phyloP scores from a whole-genome alignment of 2,797 vertebrate genomes.

The Bovichtus variegatus region DNA sequence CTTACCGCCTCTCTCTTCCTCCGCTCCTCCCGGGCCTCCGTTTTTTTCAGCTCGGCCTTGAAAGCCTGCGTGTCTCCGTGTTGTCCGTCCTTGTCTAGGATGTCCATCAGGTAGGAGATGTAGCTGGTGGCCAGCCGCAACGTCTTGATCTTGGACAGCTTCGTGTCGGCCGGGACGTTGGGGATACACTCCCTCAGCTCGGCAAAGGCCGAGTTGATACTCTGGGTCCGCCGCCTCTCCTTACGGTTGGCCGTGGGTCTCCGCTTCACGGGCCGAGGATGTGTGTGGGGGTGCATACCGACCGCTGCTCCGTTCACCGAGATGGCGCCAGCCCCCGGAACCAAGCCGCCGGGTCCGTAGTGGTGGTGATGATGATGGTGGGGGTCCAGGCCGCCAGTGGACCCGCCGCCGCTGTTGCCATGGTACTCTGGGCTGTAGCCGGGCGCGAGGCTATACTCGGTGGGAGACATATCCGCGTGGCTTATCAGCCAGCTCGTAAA shows the following conservation, averaged over 20 bases:
- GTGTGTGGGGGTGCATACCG: slow-evolving; percentile 82
- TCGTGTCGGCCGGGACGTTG: slow-evolving; percentile 98
- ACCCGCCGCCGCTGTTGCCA: slow-evolving; percentile 62
- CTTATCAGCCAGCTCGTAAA: slow-evolving; percentile 98
- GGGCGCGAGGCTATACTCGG: slow-evolving; percentile 88
- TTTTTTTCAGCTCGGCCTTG: slow-evolving; percentile 98
- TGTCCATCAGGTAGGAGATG: slow-evolving; percentile 99
- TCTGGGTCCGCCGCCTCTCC: slow-evolving; percentile 97
- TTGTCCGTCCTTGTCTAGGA: slow-evolving; percentile 97
- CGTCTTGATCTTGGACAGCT: slow-evolving; percentile 98
- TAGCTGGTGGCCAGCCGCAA: slow-evolving; percentile 97
- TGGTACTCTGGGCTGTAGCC: slow-evolving; percentile 81
- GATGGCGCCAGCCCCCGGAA: slow-evolving; percentile 52
- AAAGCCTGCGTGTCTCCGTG: slow-evolving; percentile 97
- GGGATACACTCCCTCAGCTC: slow-evolving; percentile 98
- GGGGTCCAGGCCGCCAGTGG: slow-evolving; percentile 61
- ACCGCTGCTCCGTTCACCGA: slow-evolving; percentile 69
- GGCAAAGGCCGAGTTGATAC: slow-evolving; percentile 98
- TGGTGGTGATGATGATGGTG: slow-evolving; percentile 74
- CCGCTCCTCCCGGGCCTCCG: slow-evolving; percentile 95
- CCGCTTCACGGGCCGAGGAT: slow-evolving; percentile 93
- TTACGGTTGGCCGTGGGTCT: slow-evolving; percentile 97
- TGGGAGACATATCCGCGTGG: slow-evolving; percentile 96
- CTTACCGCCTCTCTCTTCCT: slow-evolving; percentile 96
- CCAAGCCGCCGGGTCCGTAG: slow-evolving; percentile 69